phyloP scores from a whole-genome alignment of 2,888 invertebrate genomes.

The Epiblema foenella region DNA sequence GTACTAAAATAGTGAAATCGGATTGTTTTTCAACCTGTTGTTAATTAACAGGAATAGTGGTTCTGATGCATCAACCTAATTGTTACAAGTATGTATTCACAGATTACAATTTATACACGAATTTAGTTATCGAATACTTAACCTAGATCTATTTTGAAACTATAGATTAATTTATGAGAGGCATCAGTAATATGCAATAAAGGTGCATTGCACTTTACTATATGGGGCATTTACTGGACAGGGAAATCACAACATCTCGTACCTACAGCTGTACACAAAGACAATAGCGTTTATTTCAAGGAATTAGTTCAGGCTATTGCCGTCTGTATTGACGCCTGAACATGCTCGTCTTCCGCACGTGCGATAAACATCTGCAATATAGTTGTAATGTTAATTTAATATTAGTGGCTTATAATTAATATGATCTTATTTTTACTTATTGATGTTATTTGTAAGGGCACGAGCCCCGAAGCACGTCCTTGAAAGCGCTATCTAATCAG shows the following conservation, averaged over 20 bases:
- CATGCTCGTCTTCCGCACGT: not conserved
- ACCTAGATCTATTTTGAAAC: not conserved
- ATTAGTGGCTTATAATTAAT: too few species aligned
- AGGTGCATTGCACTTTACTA: too few species aligned
- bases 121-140: not conserved
- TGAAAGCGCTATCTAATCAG: constrained; percentile 79
- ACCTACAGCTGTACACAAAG: too few species aligned
- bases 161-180: not conserved
- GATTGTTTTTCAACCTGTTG: not conserved
- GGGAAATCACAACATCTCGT: not conserved
- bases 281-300: too few species aligned
- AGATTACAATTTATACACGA: not conserved
- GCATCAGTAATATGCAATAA: not conserved
- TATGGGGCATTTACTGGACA: not conserved
- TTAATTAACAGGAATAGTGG: not conserved
- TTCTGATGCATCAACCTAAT: not conserved
- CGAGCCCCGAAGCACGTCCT: constrained; percentile 65
- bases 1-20: not conserved
- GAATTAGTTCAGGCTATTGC: not conserved
- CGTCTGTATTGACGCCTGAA: not conserved
- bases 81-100: constrained; percentile 1
- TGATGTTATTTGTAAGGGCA: constrained; percentile 19
- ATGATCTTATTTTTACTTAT: constrained; percentile 12
- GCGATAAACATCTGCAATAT: not conserved
- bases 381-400: not conserved